Percentiles rank a stretch among this genome's conserved stretches.
Evolutionary conservation across 1,140 invertebrate genomes (phyloP).

Genomic region (Portunus trituberculatus): DNA sequence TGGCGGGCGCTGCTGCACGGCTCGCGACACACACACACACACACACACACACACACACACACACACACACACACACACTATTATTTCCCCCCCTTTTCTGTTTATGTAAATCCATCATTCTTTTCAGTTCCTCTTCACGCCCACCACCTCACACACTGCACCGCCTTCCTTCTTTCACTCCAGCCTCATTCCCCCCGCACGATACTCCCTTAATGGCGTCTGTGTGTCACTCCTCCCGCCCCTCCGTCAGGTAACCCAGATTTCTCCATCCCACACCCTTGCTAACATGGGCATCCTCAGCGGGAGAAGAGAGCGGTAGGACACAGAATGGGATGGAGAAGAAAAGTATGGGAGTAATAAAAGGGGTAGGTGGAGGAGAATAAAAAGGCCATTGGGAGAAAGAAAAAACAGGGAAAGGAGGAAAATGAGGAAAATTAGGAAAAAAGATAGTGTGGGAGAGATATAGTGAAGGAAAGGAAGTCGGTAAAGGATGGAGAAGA

Average conservation of each 20-base stretch:
- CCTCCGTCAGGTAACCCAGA: not conserved
- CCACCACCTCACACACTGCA: not conserved
- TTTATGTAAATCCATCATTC: constrained; percentile 4
- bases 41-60: constrained; percentile 60
- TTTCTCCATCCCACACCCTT: not conserved
- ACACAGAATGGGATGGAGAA: too few relatives aligned
- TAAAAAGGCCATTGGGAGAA: too few relatives aligned
- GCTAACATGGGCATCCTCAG: not conserved
- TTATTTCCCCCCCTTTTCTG: not conserved
- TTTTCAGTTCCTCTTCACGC: not conserved
- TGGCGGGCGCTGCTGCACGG: not conserved
- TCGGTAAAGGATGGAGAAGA: too few relatives aligned
- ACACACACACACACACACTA: constrained; percentile 48
- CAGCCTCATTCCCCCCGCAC: not conserved
- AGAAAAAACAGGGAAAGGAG: too few relatives aligned
- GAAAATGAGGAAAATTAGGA: too few relatives aligned
- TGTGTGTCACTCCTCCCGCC: not conserved
- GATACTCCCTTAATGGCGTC: too few relatives aligned
- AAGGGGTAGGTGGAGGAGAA: too few relatives aligned
- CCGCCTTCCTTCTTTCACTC: not conserved
- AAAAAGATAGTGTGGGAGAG: too few relatives aligned
- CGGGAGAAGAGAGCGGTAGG: not conserved
- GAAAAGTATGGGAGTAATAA: too few relatives aligned
- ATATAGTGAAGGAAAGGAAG: too few relatives aligned
- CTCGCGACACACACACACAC: constrained; percentile 29